Evolutionary conservation across 2,888 invertebrate genomes (phyloP).

Genomic region (Aleiodes alternator): DNA sequence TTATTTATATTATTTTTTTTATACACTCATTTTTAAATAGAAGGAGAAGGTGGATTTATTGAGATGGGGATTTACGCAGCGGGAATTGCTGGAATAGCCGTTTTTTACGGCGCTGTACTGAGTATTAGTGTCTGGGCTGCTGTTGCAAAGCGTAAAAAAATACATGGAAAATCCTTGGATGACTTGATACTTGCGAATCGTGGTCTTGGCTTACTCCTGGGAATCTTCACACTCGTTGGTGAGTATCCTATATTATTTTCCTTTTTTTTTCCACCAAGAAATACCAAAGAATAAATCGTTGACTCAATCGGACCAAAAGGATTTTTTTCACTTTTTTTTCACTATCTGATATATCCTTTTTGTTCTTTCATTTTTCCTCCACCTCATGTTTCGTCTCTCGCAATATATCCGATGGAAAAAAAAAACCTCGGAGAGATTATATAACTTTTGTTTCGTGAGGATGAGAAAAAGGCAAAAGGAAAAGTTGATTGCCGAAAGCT

Average conservation of each 20-base stretch:
- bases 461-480: too few relatives aligned
- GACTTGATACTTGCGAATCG: conserved; percentile 84
- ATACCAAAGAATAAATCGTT: conserved; percentile 27
- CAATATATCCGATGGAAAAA: conserved; percentile 29
- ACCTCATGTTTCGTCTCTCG: neutral
- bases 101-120: conserved; percentile 82
- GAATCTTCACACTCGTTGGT: conserved; percentile 85
- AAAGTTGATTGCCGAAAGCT: conserved; percentile 22
- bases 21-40: neutral
- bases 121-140: conserved; percentile 81
- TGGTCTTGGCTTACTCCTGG: conserved; percentile 82
- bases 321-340: neutral
- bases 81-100: conserved; percentile 81
- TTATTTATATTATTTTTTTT: conserved; percentile 18
- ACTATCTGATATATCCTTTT: too few relatives aligned
- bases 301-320: conserved; percentile 1
- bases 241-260: conserved; percentile 54
- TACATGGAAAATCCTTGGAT: conserved; percentile 77
- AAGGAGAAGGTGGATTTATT: conserved; percentile 4
- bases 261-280: neutral
- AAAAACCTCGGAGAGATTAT: conserved; percentile 10
- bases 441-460: neutral
- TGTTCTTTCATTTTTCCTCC: too few relatives aligned
- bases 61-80: conserved; percentile 76
- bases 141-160: conserved; percentile 75